Evolutionary conservation across 2,113 vertebrate species (phyloP).

Genomic region (Penelope pileata): DNA sequence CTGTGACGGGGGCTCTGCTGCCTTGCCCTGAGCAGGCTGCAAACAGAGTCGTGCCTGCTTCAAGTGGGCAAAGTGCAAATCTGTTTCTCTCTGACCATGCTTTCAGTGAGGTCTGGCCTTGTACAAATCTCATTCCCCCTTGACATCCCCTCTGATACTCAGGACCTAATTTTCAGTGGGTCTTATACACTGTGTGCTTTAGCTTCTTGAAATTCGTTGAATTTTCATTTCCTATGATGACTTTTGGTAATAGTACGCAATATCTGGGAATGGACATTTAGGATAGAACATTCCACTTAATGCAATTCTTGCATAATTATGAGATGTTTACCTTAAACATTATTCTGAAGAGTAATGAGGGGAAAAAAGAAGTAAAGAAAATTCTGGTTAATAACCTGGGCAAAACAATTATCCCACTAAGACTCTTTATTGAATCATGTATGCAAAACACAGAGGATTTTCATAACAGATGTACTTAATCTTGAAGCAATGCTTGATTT

Average conservation of each 20-base stretch:
- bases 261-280: background rate
- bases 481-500: constrained; percentile 6
- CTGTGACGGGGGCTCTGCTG: rapidly evolving
- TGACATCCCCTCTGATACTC: background rate
- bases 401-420: constrained; percentile 41
- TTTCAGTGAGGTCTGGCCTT: rapidly evolving
- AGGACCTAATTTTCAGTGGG: background rate
- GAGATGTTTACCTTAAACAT: constrained; percentile 39
- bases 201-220: background rate
- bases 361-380: background rate
- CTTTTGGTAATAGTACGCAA: background rate
- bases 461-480: constrained; percentile 58
- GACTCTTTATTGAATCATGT: constrained; percentile 36
- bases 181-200: background rate
- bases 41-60: rapidly evolving
- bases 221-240: background rate
- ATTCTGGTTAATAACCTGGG: constrained; percentile 46
- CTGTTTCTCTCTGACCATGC: rapidly evolving
- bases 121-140: background rate
- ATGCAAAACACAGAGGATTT: constrained; percentile 51
- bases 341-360: background rate
- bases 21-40: background rate
- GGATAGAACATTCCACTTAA: background rate
- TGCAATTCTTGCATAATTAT: background rate
- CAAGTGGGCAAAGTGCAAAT: rapidly evolving